phyloP scores from a whole-genome alignment of 2,797 vertebrate genomes.

The Falco columbarius region DNA sequence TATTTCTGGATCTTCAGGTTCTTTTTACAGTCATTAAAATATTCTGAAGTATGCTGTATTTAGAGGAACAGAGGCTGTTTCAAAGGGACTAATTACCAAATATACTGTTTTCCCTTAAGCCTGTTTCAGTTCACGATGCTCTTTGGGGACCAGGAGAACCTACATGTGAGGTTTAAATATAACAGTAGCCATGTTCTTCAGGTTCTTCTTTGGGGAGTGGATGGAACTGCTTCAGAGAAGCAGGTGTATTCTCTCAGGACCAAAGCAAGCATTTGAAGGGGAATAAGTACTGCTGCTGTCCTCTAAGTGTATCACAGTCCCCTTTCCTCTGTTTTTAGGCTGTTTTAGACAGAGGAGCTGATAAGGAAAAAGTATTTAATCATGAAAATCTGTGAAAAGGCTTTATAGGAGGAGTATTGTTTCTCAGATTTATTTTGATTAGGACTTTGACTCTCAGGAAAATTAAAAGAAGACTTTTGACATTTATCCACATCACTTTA shows the following conservation, averaged over 20 bases:
- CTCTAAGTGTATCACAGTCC: background rate
- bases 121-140: background rate
- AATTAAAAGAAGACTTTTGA: background rate
- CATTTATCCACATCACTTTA: background rate
- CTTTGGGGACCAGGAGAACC: conserved; percentile 18
- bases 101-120: conserved; percentile 45
- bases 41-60: conserved; percentile 13
- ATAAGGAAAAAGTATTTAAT: background rate
- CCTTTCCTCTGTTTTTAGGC: background rate
- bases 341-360: background rate
- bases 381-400: background rate
- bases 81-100: conserved; percentile 70
- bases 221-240: background rate
- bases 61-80: background rate
- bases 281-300: background rate
- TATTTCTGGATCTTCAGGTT: background rate
- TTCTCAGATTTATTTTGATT: background rate
- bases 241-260: conserved; percentile 31
- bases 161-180: conserved; percentile 53
- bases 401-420: background rate
- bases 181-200: background rate
- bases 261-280: conserved; percentile 4
- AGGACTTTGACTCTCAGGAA: background rate
- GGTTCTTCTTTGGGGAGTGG: conserved; percentile 3
- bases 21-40: conserved; percentile 27